Evolutionary conservation across 2,113 vertebrate species (phyloP).

Genomic region (Vombatus ursinus): DNA sequence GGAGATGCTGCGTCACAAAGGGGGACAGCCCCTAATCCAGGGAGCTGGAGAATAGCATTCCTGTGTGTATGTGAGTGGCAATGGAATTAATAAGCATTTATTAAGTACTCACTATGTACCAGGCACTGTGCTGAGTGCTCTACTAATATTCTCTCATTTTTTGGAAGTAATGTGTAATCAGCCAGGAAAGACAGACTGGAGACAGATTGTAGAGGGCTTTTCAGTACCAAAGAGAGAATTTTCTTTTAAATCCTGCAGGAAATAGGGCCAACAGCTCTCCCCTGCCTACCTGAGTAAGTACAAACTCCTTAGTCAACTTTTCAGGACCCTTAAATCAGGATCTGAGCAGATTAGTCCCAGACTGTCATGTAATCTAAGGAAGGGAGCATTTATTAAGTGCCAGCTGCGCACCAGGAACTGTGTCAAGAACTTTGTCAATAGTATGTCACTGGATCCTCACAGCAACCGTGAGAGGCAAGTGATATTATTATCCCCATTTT

Average conservation of each 20-base stretch:
- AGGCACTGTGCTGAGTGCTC: not conserved
- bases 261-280: not conserved
- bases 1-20: not conserved
- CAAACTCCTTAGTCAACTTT: not conserved
- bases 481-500: not conserved
- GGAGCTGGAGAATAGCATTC: not conserved
- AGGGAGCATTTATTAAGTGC: not conserved
- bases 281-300: not conserved
- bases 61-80: not conserved
- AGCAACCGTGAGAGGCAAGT: not conserved
- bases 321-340: not conserved
- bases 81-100: not conserved
- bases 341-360: not conserved
- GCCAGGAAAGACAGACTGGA: not conserved
- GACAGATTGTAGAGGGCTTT: not conserved
- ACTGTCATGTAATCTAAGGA: not conserved
- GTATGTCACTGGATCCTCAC: not conserved
- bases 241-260: not conserved
- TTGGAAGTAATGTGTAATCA: not conserved
- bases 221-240: not conserved
- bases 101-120: not conserved
- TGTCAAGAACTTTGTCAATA: not conserved
- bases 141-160: not conserved
- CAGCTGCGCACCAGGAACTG: not conserved
- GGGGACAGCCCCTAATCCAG: not conserved